Evolutionary conservation across 1,140 invertebrate species (phyloP), one percentile per base, ranked within the genome.

Genomic region (Chelonus insularis): DNA sequence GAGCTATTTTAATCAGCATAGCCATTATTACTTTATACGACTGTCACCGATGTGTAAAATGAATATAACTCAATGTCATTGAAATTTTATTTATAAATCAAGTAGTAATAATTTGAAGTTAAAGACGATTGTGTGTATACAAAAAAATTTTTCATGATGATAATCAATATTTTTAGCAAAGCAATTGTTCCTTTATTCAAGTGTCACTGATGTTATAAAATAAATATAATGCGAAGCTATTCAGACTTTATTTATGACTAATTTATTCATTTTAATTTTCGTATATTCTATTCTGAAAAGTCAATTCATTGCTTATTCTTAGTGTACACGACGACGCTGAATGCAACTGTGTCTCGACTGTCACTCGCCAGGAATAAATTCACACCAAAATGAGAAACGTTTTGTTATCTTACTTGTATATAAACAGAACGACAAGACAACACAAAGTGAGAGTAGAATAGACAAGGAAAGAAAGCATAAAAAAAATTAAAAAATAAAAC

Each of bases 331-430:
- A 52, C 25, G 18, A 32, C 32, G 25, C 32, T 11, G 34, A 34
- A 52, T 52, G 50, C 32, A 25, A 52, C 50, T 34, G 29, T 32
- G 37, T 57, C 55, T 23, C 25, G 11, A 43, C 41, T 48, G 41
- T 57, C 43, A 16, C 25, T 43, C 32, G 56, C 56, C 43, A 57
- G 18, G 43, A 57, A 57, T 57, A 57, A 57, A 57, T 57, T 57
- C 25, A 48, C 43, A 21, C 41, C 45, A 25, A 57, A 57, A 57
- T 34, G 43, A 57, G 56, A 57, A 57, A 57, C 56, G 45, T 57
- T 57, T 57, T 57, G 56, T 57, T 57, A 45, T 57, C 56, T 25
- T 9, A 25, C n/a, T 23, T 48, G 9, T 18, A 23, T 23, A n/a
- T 43, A 18, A 57, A 45, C 29, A 57, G 29, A 56, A 11, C 32